Evolutionary conservation across 35 echinoderm and acorn worm species (phyloP), one percentile per base, ranked within the genome.

Genomic region (Ophiothrix spiculata): DNA sequence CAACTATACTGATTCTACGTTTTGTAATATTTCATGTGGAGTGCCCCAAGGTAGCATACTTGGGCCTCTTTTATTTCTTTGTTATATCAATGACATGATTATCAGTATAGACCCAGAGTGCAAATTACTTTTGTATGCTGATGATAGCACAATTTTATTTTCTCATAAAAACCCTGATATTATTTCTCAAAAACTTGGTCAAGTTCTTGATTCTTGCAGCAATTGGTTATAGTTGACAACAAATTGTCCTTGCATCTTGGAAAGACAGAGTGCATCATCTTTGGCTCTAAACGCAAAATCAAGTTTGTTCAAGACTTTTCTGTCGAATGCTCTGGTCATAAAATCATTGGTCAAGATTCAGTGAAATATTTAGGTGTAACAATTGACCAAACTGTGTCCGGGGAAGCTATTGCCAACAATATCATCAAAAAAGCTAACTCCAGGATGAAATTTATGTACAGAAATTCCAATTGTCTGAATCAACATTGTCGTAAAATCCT

Each of bases 161-260:
- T 74, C 64, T n/a, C 33, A 36, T 17, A 86, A 39, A 74, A 32
- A 76, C 21, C 64, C 64, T 23, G 38, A 37, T 23, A 12, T 80
- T 11, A 40, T 80, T 4, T 38, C 78, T 1, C 16, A 42, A 31
- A 40, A 1, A 80, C 21, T 80, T 4, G 11, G 78, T 40, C 37
- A 80, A 39, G 78, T 40, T 40, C 38, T 80, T 39, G 56, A 86
- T n/a, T 33, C 84, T 33, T 64, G 73, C 37, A 75, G 40, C 38
- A 40, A 80, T 40, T 80, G 84, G 64, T 39, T 86, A n/a, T n/a
- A 36, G 64, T 76, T 32, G 84, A 86, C 23, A 86, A 86, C 29
- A 86, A 75, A 75, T 39, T 86, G 40, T 76, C 64, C 32, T 75
- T 86, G 33, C 84, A 86, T 40, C 38, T 76, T 34, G 73, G 84